phyloP scores from a whole-genome alignment of 1,140 invertebrate genomes.

The Centruroides sculpturatus region DNA sequence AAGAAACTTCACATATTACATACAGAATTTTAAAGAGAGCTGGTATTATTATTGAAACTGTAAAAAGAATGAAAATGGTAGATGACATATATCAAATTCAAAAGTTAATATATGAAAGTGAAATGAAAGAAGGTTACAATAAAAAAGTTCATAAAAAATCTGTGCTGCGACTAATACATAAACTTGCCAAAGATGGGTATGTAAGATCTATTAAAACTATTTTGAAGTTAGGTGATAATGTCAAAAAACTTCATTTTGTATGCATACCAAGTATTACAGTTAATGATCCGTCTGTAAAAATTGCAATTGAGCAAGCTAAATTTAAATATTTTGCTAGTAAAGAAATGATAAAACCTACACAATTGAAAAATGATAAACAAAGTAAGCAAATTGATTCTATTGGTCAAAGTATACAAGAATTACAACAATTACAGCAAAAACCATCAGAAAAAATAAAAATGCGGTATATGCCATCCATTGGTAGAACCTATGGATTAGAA shows the following conservation, averaged over 20 bases:
- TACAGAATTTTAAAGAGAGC: constrained; percentile 36
- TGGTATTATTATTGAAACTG: constrained; percentile 42
- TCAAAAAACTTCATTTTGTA: constrained; percentile 38
- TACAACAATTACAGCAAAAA: neutral
- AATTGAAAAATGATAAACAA: neutral
- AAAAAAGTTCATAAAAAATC: constrained; percentile 45
- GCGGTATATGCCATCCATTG: constrained; percentile 14
- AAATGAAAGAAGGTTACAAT: constrained; percentile 38
- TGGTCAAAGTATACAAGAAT: neutral
- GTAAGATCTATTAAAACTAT: constrained; percentile 43
- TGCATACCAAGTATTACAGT: constrained; percentile 38
- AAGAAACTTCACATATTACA: constrained; percentile 18
- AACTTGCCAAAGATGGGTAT: constrained; percentile 39
- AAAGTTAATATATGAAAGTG: constrained; percentile 37
- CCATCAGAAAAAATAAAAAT: neutral
- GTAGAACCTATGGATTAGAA: constrained; percentile 33
- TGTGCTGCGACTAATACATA: constrained; percentile 39
- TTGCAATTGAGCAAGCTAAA: constrained; percentile 44
- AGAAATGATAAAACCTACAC: neutral
- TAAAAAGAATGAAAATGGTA: constrained; percentile 41
- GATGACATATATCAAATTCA: constrained; percentile 38
- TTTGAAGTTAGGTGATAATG: constrained; percentile 32
- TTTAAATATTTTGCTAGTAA: constrained; percentile 35
- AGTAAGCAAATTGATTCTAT: neutral
- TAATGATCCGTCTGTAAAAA: constrained; percentile 38